Base-by-base conservation (phyloP, 1,140 invertebrate genomes). In the Onthophagus taurus region DNA sequence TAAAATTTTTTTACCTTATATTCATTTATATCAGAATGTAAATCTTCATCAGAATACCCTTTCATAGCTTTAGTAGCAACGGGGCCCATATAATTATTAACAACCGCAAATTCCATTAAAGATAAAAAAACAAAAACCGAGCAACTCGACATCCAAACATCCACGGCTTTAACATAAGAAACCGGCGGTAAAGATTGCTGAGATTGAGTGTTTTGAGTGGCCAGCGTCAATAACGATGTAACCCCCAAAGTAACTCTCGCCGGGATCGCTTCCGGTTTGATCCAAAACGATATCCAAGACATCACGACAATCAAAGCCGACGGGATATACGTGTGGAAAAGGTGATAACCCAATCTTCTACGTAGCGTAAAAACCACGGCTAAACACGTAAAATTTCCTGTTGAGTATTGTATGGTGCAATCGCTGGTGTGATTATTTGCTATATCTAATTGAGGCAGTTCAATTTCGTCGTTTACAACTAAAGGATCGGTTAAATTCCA, bases 251-350 rank as follows among this genome's bases (percentile, higher is more conserved):
- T 85, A 30, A 85, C 81, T 52, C 83, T 70, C 0, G 83, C 83
- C 0, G 87, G 86, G 55, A 89, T 89, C 3, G 86, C 86, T 65
- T 90, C 87, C 2, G 86, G 86, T 63, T 90, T 89, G 48, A 92
- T 91, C 88, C 88, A 92, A 64, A 92, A 92, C 5, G 87, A 89
- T 52, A 90, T 89, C 87, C 86, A 90, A 8, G 85, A 89, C 86
- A 90, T 91, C 46, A 90, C 85, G 31, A 91, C 88, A 61, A 91
- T 91, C 34, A 91, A 67, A 1, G 85, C 85, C 9, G 87, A 89
- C 2, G 88, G 89, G 55, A 91, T 88, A 66, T 91, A 92, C 0
- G 88, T 91, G 66, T 91, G 88, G 56, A 92, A 89, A 12, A 91
- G 67, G 65, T 91, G 87, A 66, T 91, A 91, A 7, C 86, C 87